phyloP scores from a whole-genome alignment of 2,888 invertebrate genomes.

The Tupiocoris notatus region DNA sequence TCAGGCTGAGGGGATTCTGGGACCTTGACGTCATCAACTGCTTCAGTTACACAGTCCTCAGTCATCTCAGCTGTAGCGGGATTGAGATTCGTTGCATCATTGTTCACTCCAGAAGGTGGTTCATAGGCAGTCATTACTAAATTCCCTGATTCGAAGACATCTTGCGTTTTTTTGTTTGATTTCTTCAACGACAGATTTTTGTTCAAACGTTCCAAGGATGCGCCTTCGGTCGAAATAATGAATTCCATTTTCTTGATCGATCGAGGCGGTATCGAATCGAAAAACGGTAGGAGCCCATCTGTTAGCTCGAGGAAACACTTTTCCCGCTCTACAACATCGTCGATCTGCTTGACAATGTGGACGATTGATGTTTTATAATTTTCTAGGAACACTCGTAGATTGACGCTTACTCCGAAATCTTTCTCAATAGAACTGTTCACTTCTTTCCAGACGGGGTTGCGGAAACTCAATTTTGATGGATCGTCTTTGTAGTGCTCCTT shows the following conservation, averaged over 20 bases:
- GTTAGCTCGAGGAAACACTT: conserved; percentile 13
- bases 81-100: neutral
- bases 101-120: neutral
- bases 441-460: conserved; percentile 29
- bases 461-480: neutral
- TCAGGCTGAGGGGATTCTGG: neutral
- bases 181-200: neutral
- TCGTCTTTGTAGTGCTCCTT: conserved; percentile 13
- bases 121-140: neutral
- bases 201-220: neutral
- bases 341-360: neutral
- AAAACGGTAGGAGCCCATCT: conserved; percentile 17
- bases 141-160: neutral
- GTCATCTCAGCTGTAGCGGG: neutral
- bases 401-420: conserved; percentile 4
- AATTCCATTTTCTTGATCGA: conserved; percentile 29
- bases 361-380: neutral
- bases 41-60: neutral
- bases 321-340: conserved; percentile 10
- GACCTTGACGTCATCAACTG: neutral
- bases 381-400: conserved; percentile 11
- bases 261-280: conserved; percentile 25
- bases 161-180: neutral
- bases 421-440: neutral
- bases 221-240: neutral